Evolutionary conservation across 2,888 invertebrate genomes (phyloP), one percentile per base, ranked within the genome.

Genomic region (Adineta ricciae): DNA sequence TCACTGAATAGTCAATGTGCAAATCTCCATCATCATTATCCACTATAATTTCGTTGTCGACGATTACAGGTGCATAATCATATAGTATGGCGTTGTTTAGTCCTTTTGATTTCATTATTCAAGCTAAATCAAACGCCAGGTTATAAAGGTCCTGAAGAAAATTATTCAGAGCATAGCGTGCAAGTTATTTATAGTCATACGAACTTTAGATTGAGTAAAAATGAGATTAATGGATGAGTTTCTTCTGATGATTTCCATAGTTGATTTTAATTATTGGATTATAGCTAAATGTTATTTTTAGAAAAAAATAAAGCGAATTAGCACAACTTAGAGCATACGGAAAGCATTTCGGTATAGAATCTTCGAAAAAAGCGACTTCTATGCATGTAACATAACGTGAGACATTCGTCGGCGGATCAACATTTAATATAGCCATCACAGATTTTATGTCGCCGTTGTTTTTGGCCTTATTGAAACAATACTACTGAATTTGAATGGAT

Each of bases 401-500:
- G 16, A 56, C 11, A 56, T 56, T 56, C 11, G 8, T 8, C 27
- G n/a, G 27, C 14, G n/a, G 27, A 14, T 56, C 27, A 56, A 27
- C 9, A 56, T 56, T n/a, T 27, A 56, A n/a, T n/a, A n/a, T 56
- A 56, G n/a, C 14, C 3, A 56, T 56, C n/a, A 56, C 27, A n/a
- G 27, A 56, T 14, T 56, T 56, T 2, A 56, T 56, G 27, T 56
- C 56, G n/a, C 56, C 56, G 56, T 27, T n/a, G 56, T 56, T 56
- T 56, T 56, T 9, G 56, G 56, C 7, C 9, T 56, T n/a, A 27
- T 56, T n/a, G 56, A 27, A 56, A 56, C 27, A 56, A 78, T 78
- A 11, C 78, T 38, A 78, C 38, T 11, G n/a, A 78, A 78, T 41
- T 78, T 78, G 21, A 78, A 78, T 78, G 78, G 78, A 78, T 78